Conservation (phyloP, 2,113 vertebrate species). For the Pseudonaja textilis region DNA sequence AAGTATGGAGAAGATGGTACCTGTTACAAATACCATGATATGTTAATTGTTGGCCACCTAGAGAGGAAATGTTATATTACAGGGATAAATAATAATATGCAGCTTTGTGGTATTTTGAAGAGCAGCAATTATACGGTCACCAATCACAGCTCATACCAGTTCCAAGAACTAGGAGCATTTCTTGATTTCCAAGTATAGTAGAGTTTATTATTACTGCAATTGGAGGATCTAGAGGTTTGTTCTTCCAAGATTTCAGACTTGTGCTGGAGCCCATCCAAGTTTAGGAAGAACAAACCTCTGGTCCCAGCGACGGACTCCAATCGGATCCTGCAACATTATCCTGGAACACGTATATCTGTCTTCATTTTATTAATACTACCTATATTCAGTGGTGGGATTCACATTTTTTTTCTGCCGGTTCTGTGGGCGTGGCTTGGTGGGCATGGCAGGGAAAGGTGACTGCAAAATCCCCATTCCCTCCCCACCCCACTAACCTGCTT, state of each 20-base stretch:
- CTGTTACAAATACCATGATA: constrained; percentile 22
- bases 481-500: no score
- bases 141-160: not conserved
- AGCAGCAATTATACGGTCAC: not conserved
- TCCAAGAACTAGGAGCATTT: not conserved
- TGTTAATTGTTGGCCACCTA: constrained; percentile 32
- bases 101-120: not conserved
- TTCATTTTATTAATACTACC: not conserved
- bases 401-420: no score
- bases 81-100: not conserved
- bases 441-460: no score
- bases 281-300: not conserved
- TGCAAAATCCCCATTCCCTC: no score
- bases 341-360: not conserved
- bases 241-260: not conserved
- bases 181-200: not conserved
- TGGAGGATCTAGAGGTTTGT: not conserved
- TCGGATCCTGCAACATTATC: not conserved
- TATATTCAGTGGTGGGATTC: not conserved
- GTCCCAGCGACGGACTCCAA: not conserved
- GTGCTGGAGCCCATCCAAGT: not conserved
- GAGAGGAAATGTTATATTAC: not conserved
- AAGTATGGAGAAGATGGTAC: not conserved
- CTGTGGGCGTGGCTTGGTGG: no score
- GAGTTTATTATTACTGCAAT: not conserved